Evolutionary conservation across 2,797 vertebrate genomes (phyloP).

Genomic region (Spatula versicolor): DNA sequence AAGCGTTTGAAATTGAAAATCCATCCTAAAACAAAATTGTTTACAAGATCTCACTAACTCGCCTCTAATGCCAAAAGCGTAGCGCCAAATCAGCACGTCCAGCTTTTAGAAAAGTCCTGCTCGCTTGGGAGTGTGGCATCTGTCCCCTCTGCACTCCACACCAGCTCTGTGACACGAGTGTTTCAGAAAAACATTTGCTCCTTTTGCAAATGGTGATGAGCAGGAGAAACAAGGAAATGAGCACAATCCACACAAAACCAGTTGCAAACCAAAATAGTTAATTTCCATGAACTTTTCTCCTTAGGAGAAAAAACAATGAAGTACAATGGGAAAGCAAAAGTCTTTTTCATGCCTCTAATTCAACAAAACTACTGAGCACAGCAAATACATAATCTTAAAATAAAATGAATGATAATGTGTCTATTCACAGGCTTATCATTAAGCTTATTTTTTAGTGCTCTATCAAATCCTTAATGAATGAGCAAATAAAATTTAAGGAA

Average conservation of each 20-base stretch:
- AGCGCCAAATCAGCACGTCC: not conserved
- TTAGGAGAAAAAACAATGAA: not conserved
- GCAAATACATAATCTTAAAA: not conserved
- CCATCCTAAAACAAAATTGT: not conserved
- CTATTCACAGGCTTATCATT: not conserved
- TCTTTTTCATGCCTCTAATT: not conserved
- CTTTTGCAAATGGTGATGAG: not conserved
- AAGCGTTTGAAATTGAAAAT: not conserved
- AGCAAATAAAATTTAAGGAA: not conserved
- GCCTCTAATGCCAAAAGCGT: not conserved
- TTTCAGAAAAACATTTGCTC: not conserved
- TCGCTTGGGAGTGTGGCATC: fast-evolving
- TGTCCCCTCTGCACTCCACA: not conserved
- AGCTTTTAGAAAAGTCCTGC: not conserved
- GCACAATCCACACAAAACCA: not conserved
- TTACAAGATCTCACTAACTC: not conserved
- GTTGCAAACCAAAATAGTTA: too few species aligned
- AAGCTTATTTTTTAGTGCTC: not conserved
- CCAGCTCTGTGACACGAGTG: not conserved
- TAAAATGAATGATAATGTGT: not conserved
- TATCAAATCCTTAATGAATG: not conserved
- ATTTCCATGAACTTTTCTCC: not conserved
- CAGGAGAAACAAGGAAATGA: not conserved
- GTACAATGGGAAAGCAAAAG: not conserved
- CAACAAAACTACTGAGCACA: not conserved